Conservation (phyloP, 2,113 vertebrate species). For the Desmodus rotundus region DNA sequence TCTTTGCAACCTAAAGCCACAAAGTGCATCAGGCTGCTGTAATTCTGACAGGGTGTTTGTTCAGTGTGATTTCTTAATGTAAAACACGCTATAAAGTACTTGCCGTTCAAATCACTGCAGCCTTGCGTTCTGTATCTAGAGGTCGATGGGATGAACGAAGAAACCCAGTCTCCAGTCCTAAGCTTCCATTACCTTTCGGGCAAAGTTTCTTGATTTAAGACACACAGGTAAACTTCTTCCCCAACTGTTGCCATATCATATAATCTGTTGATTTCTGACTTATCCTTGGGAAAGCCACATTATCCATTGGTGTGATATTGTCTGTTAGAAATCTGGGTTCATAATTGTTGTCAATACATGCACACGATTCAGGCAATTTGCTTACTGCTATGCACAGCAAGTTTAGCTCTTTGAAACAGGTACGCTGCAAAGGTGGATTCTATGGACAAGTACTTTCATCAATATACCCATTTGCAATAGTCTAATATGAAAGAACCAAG, state of each 20-base stretch:
- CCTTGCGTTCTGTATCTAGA: neutral
- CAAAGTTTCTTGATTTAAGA: neutral
- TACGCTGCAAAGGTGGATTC: neutral
- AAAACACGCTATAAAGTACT: neutral
- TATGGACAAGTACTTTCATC: neutral
- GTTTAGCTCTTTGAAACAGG: neutral
- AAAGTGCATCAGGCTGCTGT: neutral
- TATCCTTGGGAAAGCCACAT: neutral
- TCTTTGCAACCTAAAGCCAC: neutral
- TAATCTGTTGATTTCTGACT: neutral
- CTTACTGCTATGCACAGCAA: neutral
- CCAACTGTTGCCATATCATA: neutral
- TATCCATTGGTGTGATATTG: neutral
- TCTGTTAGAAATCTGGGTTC: neutral
- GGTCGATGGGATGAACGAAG: neutral
- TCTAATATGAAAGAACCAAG: neutral
- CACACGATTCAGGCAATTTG: neutral
- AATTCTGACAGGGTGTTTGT: neutral
- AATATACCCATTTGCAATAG: neutral
- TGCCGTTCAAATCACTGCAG: neutral
- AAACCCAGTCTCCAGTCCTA: neutral
- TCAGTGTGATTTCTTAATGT: neutral
- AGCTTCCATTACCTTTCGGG: neutral
- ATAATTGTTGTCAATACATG: neutral
- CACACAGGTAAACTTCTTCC: neutral